phyloP scores from a whole-genome alignment of 2,797 vertebrate species.

The Perodicticus potto region DNA sequence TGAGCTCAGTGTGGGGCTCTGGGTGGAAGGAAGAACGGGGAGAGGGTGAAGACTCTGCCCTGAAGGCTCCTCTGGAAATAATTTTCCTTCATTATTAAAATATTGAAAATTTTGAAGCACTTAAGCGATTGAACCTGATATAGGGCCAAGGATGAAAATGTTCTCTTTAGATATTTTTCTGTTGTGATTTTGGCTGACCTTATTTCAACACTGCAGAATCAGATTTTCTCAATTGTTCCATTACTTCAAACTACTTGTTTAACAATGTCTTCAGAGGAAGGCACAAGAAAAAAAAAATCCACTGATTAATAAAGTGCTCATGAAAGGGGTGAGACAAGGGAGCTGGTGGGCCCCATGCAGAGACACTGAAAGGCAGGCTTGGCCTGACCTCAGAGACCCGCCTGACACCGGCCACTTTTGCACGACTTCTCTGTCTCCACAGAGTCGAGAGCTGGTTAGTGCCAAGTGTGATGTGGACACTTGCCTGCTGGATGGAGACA shows the following conservation, averaged over 20 bases:
- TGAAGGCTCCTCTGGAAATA: not conserved
- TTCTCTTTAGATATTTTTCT: not conserved
- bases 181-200: not conserved
- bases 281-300: not conserved
- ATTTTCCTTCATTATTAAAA: not conserved
- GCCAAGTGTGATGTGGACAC: conserved; percentile 66
- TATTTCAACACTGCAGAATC: not conserved
- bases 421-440: not conserved
- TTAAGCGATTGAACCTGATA: not conserved
- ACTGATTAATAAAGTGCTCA: conserved; percentile 44
- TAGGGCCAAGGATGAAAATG: not conserved
- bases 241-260: conserved; percentile 32
- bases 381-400: conserved; percentile 23
- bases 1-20: not conserved
- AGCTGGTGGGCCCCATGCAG: not conserved
- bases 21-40: not conserved
- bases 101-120: not conserved
- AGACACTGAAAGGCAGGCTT: not conserved
- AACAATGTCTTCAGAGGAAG: not conserved
- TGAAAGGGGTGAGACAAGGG: not conserved
- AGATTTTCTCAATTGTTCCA: not conserved
- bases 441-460: not conserved
- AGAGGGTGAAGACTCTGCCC: not conserved
- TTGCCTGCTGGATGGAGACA: conserved; percentile 55
- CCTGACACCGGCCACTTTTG: not conserved